Conservation (phyloP, 2,888 invertebrate genomes). For the Drosophila picticornis region DNA sequence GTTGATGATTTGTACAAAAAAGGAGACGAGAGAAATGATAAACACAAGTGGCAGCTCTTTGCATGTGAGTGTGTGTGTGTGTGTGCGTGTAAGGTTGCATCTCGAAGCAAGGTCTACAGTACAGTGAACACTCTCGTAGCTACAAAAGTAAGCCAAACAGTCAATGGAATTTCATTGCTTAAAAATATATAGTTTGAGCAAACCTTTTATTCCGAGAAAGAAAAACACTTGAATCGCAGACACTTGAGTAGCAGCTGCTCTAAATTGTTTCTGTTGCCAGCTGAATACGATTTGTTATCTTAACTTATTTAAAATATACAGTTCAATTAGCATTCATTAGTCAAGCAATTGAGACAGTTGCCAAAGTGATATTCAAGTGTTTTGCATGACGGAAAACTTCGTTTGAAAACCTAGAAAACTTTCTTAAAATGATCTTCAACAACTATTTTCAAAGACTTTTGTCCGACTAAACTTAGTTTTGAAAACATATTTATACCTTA, state of each 20-base stretch:
- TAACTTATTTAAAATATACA: conserved; percentile 19
- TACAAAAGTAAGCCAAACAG: conserved; percentile 9
- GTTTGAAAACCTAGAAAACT: not conserved
- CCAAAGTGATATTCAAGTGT: conserved; percentile 9
- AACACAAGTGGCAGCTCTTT: conserved; percentile 60
- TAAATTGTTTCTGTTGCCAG: not conserved
- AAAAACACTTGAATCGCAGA: conserved; percentile 16
- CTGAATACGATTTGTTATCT: conserved; percentile 8
- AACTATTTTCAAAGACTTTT: not conserved
- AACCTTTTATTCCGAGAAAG: conserved; percentile 7
- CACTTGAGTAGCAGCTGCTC: conserved; percentile 18
- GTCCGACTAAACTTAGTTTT: not conserved
- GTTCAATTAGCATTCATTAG: conserved; percentile 26
- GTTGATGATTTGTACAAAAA: conserved; percentile 82
- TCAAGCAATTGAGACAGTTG: not conserved
- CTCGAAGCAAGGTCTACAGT: conserved; percentile 21
- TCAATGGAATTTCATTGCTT: conserved; percentile 16
- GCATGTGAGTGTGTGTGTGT: conserved; percentile 6
- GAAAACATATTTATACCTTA: not conserved
- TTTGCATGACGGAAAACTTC: conserved; percentile 1
- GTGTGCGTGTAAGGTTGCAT: conserved; percentile 36
- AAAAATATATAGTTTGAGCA: not conserved
- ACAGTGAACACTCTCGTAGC: conserved; percentile 33
- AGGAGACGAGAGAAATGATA: conserved; percentile 71
- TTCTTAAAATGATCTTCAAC: not conserved